Evolutionary conservation across 2,888 invertebrate genomes (phyloP), one percentile per base, ranked within the genome.

Genomic region (Trachelus troglodyta): DNA sequence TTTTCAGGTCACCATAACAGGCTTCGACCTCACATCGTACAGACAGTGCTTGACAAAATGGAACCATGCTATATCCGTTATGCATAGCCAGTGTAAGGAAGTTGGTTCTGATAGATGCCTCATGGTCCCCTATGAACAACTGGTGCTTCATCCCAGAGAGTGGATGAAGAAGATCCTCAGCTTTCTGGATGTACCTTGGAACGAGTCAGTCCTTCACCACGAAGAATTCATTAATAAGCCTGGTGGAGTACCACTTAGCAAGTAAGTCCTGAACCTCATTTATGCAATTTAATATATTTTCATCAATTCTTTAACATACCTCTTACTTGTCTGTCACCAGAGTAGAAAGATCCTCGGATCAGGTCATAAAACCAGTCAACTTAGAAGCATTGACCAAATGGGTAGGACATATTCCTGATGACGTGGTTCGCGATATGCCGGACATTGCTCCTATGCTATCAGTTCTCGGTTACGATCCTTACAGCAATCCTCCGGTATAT

Each of bases 341-440:
- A 92, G 97, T 98, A 91, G 99, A 99, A 93, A 95, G 98, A 81
- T 98, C 98, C 75, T 98, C 98, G 82, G 99, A 99, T 94, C 99
- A 99, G 94, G 98, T 99, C 87, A 98, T 99, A 92, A 98, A 99
- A 89, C 98, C 99, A 23, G 97, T 99, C 81, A 99, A 99, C 93
- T 93, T 97, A 89, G 99, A 99, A 92, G 99, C 99, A 75, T 94
- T 99, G 83, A 95, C 95, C 87, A 97, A 97, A 93, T 98, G 97
- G 98, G 97, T 97, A 84, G 97, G 97, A 79, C 94, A 96, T 90
- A 94, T 98, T 90, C 97, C 98, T 88, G 94, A 95, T 34, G 98
- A 99, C 93, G 98, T 99, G 80, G 95, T 98, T 82, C 94, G 94
- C 81, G 98, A 98, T 91, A 98, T 98, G 97, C 96, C 96, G 30